phyloP scores from a whole-genome alignment of 2,797 vertebrate genomes.

The Anguilla obscura region DNA sequence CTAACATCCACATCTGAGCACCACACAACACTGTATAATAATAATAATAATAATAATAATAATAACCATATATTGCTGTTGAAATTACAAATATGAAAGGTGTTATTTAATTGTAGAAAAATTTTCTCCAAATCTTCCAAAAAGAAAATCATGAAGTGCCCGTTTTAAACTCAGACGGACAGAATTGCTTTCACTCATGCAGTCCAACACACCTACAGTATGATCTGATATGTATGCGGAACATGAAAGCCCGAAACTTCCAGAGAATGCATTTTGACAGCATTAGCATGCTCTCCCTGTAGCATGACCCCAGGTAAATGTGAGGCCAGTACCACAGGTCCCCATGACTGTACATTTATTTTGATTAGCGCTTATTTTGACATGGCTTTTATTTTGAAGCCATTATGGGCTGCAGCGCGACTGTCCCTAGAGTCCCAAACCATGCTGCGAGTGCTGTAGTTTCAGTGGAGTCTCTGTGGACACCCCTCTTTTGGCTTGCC shows the following conservation, averaged over 20 bases:
- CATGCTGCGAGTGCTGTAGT: neutral
- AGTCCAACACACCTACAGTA: neutral
- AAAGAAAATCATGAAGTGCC: neutral
- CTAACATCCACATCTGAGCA: neutral
- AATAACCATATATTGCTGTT: neutral
- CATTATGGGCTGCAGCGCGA: neutral
- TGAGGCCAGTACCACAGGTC: neutral
- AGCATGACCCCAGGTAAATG: neutral
- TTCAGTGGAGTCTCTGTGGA: neutral
- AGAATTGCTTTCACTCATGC: neutral
- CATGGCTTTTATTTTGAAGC: no score
- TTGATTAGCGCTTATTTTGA: neutral
- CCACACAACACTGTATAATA: neutral
- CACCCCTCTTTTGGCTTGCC: neutral
- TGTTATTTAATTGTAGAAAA: neutral
- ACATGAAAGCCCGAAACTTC: neutral
- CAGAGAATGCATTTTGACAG: neutral
- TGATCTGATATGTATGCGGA: neutral
- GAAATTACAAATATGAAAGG: neutral
- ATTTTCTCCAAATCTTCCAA: neutral
- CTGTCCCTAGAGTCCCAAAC: neutral
- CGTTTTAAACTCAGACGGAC: neutral
- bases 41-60: neutral
- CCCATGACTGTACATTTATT: conserved; percentile 9
- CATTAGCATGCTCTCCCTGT: neutral